A percentile compares a stretch with the other conserved stretches of the same genome.
These are phyloP conservation scores for Macrochelys suwanniensis DNA, from an alignment of 2,797 vertebrate species.

Conservation along the genomic window DNA sequence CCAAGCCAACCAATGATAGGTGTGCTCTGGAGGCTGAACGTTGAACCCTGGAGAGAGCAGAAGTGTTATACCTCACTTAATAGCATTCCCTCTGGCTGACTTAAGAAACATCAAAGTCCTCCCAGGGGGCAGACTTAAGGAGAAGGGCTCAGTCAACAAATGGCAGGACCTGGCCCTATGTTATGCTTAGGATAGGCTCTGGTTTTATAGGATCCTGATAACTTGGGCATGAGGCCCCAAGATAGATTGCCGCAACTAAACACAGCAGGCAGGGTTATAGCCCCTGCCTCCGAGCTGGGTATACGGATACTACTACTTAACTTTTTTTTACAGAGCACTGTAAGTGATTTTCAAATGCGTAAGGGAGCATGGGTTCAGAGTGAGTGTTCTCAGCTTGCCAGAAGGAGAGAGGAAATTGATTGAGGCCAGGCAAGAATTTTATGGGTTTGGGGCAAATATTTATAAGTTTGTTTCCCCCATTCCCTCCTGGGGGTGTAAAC, in stretches of 20 bases:
- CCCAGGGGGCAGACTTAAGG: not conserved
- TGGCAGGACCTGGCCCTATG: not conserved
- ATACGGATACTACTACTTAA: not conserved
- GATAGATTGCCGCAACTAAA: not conserved
- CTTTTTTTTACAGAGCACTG: not conserved
- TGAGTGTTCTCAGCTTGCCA: not conserved
- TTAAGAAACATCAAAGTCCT: not conserved
- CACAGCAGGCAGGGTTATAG: rapidly evolving
- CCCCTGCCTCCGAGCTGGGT: not conserved
- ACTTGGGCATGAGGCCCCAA: not conserved
- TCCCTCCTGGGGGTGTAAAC: not conserved
- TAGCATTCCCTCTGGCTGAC: not conserved
- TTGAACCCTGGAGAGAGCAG: not conserved
- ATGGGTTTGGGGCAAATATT: not conserved
- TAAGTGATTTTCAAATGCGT: not conserved
- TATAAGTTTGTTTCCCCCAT: not conserved
- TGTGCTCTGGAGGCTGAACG: not conserved
- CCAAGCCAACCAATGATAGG: not conserved
- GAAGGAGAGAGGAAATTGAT: not conserved
- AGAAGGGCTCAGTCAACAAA: not conserved
- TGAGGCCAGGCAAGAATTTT: not conserved
- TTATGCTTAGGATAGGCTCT: not conserved
- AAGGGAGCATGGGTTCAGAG: not conserved
- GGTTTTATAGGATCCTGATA: not conserved
- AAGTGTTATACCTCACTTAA: not conserved